Conservation (phyloP, 2,888 invertebrate genomes). For the Scaptomyza caliginosa region DNA sequence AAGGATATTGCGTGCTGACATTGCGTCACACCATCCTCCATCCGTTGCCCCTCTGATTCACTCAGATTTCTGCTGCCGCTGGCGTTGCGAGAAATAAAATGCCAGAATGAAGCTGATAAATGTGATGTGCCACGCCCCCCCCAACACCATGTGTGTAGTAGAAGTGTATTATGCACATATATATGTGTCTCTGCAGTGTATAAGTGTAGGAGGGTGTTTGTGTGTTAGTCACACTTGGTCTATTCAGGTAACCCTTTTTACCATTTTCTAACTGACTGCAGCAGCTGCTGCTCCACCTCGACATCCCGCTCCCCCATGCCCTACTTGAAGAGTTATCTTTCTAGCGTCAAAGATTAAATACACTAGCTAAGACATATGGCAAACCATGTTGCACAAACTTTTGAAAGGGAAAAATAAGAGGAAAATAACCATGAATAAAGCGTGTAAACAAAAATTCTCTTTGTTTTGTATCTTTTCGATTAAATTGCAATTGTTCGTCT, state of each 20-base stretch:
- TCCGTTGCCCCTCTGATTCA: constrained; percentile 6
- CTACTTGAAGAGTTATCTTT: constrained; percentile 2
- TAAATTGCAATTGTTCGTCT: too few relatives aligned
- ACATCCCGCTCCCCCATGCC: not conserved
- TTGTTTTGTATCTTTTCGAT: not conserved
- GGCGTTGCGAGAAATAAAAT: constrained; percentile 58
- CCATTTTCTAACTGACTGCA: constrained; percentile 29
- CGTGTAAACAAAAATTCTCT: too few relatives aligned
- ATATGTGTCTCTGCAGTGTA: not conserved
- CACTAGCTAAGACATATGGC: not conserved
- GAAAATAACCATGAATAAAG: too few relatives aligned
- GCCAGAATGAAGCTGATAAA: constrained; percentile 77
- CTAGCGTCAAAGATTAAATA: not conserved
- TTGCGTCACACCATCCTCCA: constrained; percentile 39
- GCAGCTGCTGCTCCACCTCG: constrained; percentile 17
- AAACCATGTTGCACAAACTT: not conserved
- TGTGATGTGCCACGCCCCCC: constrained; percentile 69
- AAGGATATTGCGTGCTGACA: constrained; percentile 68
- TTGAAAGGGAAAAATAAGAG: not conserved
- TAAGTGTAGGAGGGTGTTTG: not conserved
- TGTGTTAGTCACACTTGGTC: not conserved
- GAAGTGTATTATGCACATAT: constrained; percentile 42
- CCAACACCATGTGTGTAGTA: constrained; percentile 23
- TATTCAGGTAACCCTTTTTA: constrained; percentile 45
- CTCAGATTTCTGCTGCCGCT: constrained; percentile 59